Base-by-base conservation (phyloP, 2,888 invertebrate species). In the Idaea biselata region DNA sequence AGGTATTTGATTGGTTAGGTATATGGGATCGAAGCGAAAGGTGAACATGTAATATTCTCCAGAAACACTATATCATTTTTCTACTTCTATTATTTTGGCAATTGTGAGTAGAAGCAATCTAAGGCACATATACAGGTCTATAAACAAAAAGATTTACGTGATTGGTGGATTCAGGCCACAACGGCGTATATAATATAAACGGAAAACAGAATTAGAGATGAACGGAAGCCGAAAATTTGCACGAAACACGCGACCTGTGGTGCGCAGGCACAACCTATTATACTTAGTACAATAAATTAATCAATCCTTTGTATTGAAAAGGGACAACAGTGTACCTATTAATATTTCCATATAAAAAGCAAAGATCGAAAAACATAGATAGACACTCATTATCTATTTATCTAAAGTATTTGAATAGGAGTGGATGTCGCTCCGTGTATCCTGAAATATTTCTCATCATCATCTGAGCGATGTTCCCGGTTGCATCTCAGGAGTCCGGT, bases 211-310 rank as follows among this genome's bases (percentile, higher is more conserved):
- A 76, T 79, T 79, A 79, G 79, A 86, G 87, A 88, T 85, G 82
- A 88, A 68, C 87, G 87, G 87, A 89, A 84, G 80, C 74, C 81
- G 78, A 83, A 86, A 86, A 84, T 77, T 75, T 72, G 71, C 75
- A 73, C 72, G 62, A 68, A 72, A 71, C 87, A 88, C 85, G 89
- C 87, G 68, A 85, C 64, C 68, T 64, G 44, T 11, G 44, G 14
- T 44, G 71, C 72, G 70, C 73, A 18, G 31, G 64, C 75, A 72
- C 71, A 62, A 61, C 58, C 66, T 59, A 58, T 60, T 65, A 44
- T 14, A 25, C 44, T 44, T 14, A 8, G 44, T 44, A 44, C 44
- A 14, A 44, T 44, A 44, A 44, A 44, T 44, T 44, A 44, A 44
- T 44, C 44, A 44, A 44, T 44, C 11, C 44, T 44, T 44, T 44